A percentile compares a stretch with the other conserved stretches of the same genome.
These are phyloP conservation scores for Drosophila nigritarsus DNA, from an alignment of 2,888 invertebrate species.

Conservation along the genomic window DNA sequence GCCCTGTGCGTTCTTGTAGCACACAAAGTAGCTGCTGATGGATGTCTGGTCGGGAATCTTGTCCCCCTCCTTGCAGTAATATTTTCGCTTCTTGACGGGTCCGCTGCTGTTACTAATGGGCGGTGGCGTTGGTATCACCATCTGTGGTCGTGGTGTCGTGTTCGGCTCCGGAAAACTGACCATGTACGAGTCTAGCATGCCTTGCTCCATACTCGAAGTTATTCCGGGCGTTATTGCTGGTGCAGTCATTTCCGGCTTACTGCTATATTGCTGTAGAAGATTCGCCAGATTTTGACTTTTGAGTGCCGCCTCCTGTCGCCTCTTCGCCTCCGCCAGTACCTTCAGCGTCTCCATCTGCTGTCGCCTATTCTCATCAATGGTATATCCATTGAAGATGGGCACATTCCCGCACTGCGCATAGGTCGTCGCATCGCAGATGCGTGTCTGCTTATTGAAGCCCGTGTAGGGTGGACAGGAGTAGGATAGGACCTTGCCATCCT, in stretches of 20 bases:
- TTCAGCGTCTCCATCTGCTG: conserved; percentile 82
- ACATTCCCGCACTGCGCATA: conserved; percentile 83
- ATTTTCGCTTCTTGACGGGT: conserved; percentile 78
- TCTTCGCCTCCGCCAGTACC: conserved; percentile 82
- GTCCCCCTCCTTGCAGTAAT: conserved; percentile 85
- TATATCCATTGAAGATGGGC: conserved; percentile 65
- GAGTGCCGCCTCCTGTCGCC: conserved; percentile 76
- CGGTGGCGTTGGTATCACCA: conserved; percentile 23
- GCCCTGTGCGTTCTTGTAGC: conserved; percentile 84
- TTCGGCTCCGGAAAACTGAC: conserved; percentile 37
- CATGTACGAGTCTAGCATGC: conserved; percentile 65
- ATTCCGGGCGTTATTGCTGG: not conserved
- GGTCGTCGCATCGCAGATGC: conserved; percentile 85
- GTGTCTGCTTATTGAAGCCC: conserved; percentile 85
- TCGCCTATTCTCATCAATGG: conserved; percentile 79
- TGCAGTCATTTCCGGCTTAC: conserved; percentile 8
- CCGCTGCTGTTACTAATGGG: conserved; percentile 19
- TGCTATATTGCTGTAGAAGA: conserved; percentile 73
- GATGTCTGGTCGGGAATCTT: conserved; percentile 86
- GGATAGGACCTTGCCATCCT: conserved; percentile 84
- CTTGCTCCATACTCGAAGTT: conserved; percentile 61
- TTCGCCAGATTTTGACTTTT: conserved; percentile 81
- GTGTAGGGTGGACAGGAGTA: conserved; percentile 86
- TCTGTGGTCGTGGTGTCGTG: conserved; percentile 38
- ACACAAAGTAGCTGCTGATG: conserved; percentile 85